Evolutionary conservation across 2,113 vertebrate genomes (phyloP), one percentile per base, ranked within the genome.

Genomic region (Seriola aureovittata): DNA sequence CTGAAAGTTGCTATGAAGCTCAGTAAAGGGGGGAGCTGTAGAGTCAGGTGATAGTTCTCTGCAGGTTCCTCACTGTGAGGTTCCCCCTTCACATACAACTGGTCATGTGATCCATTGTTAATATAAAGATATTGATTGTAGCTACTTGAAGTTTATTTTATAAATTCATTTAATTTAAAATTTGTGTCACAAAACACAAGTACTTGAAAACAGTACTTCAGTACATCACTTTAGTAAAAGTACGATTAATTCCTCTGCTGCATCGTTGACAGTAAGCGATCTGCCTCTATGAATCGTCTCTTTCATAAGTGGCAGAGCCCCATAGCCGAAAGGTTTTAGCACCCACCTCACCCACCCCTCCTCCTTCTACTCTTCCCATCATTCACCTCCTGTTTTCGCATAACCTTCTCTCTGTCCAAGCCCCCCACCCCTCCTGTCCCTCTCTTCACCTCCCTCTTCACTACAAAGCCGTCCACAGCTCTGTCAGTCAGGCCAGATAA

Each of bases 401-500:
- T 91, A 94, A 93, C 86, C 86, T 92, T 78, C 80, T 91, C 89
- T 81, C 86, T 83, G 90, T 93, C 81, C 77, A 86, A 88, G 66
- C 66, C 85, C 85, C 91, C 88, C 88, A 80, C 84, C 71, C 12
- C 7, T 70, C 84, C 93, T 63, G 36, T 69, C 89, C 90, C 93
- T 93, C 90, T 67, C 91, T 92, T 92, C 91, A 86, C 80, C 85
- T 50, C 71, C 73, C 67, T 62, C 58, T 69, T 77, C 87, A 91
- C 91, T 93, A 96, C 94, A 96, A 95, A 96, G 94, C 84, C 87
- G 74, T 82, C 48, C 71, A 87, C 80, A 82, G 85, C 81, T 80
- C 75, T 90, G 93, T 95, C 93, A 95, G 84, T 90, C 92, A 89
- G 95, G 92, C 89, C 89, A 94, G 95, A 96, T 95, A 96, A 94